Conservation (phyloP, 2,888 invertebrate genomes). For the Tuberolachnus salignus region DNA sequence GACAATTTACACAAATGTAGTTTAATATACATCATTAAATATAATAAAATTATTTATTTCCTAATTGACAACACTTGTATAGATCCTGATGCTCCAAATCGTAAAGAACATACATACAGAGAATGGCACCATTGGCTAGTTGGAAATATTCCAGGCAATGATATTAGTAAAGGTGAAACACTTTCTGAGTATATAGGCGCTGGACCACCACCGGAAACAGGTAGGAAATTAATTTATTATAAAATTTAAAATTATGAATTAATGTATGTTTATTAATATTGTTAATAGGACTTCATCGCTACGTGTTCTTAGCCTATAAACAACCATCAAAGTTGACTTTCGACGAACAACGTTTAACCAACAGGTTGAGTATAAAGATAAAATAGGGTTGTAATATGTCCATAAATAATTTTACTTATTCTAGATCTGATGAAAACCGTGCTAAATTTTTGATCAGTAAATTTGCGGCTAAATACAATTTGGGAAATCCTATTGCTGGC, state of each 20-base stretch:
- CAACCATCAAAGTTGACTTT: constrained; percentile 70
- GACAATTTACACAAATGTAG: background rate
- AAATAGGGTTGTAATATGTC: background rate
- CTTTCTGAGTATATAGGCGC: constrained; percentile 82
- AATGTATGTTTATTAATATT: background rate
- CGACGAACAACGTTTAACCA: constrained; percentile 67
- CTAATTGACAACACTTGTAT: background rate
- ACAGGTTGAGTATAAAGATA: constrained; percentile 59
- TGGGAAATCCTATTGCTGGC: constrained; percentile 82
- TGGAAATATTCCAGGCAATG: constrained; percentile 78
- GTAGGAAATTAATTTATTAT: constrained; percentile 60
- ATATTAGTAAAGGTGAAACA: constrained; percentile 74
- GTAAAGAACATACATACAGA: constrained; percentile 76
- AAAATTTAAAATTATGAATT: background rate
- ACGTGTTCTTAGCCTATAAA: constrained; percentile 78
- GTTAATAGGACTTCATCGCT: constrained; percentile 72
- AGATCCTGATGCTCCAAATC: constrained; percentile 92
- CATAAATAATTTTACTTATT: constrained; percentile 13
- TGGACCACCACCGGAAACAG: constrained; percentile 80
- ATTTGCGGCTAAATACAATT: constrained; percentile 80
- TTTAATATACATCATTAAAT: background rate
- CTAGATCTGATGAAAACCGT: constrained; percentile 64
- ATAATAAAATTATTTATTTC: background rate
- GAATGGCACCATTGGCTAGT: constrained; percentile 95
- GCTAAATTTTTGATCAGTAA: constrained; percentile 71